Conservation (phyloP, 2,888 invertebrate species). For the Dysmachus trigonus region DNA sequence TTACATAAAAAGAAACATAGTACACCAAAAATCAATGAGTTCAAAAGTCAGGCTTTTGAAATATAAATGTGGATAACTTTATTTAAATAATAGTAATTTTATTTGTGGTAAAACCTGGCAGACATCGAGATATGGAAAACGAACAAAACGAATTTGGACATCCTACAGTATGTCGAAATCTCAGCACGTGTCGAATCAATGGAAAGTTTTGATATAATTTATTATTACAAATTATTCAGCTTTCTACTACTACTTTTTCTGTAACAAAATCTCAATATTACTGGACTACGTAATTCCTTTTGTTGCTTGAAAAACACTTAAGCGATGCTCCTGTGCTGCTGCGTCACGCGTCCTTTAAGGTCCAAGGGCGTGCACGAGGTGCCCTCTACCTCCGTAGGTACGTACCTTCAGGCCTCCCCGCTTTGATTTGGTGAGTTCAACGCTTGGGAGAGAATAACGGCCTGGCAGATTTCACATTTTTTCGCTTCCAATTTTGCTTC, state of each 20-base stretch:
- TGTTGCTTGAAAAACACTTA: neutral
- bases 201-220: neutral
- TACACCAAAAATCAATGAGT: too few species aligned
- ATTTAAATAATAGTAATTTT: too few species aligned
- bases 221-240: neutral
- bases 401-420: neutral
- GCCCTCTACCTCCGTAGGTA: neutral
- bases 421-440: neutral
- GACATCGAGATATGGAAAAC: too few species aligned
- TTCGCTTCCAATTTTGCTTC: neutral
- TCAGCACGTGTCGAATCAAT: too few species aligned
- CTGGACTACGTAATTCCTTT: neutral
- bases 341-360: neutral
- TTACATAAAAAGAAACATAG: too few species aligned
- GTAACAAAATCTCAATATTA: neutral
- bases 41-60: too few species aligned
- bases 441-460: neutral
- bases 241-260: neutral
- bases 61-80: too few species aligned
- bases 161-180: too few species aligned
- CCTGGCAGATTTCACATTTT: neutral
- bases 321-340: neutral
- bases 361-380: neutral
- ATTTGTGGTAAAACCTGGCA: too few species aligned
- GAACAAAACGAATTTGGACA: too few species aligned